Base-by-base conservation (phyloP, 2,888 invertebrate species). In the Oegoconia quadripuncta region DNA sequence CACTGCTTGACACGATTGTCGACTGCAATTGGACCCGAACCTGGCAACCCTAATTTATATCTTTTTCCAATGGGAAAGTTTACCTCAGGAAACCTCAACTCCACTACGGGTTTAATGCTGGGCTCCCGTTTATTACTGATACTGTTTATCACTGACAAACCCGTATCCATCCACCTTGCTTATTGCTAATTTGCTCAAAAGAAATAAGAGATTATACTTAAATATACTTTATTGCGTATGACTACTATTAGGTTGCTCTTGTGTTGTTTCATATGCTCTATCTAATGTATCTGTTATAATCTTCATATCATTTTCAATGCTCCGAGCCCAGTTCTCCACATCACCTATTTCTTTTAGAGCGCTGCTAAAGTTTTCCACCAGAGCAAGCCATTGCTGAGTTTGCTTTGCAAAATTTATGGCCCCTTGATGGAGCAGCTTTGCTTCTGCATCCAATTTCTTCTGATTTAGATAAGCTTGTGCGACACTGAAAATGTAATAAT, bases 401-500 rank as follows among this genome's bases (percentile, higher is more conserved):
- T 99, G 98, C 78, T 97, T 97, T 0, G 97, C 93, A 87, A 99
- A 97, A 69, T 96, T 96, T 3, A 95, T 93, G 4, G 98, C 97
- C 64, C 97, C 98, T 45, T 93, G 92, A 64, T 99, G 98, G 34
- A 99, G 86, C 50, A 97, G 93, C 72, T 99, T 98, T 0, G 98
- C 98, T 88, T 99, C 99, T 1, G 97, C 95, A 80, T 99, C 99
- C 37, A 99, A 87, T 64, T 98, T 94, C 75, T 98, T 98, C 77
- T 99, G 99, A 76, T 99, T 99, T 28, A 98, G 89, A 75, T 99
- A 99, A 0, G 99, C 99, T 83, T 98, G 98, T 0, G 99, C 97
- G 3, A 99, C 98, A 8, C 98, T 97, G 78, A 48, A 88, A 83
- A 16, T 20, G 5, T 6, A 20, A 8, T 20, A 20, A 20, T 7